Evolutionary conservation across 2,888 invertebrate species (phyloP), one percentile per base, ranked within the genome.

Genomic region (Caenorhabditis uteleia): DNA sequence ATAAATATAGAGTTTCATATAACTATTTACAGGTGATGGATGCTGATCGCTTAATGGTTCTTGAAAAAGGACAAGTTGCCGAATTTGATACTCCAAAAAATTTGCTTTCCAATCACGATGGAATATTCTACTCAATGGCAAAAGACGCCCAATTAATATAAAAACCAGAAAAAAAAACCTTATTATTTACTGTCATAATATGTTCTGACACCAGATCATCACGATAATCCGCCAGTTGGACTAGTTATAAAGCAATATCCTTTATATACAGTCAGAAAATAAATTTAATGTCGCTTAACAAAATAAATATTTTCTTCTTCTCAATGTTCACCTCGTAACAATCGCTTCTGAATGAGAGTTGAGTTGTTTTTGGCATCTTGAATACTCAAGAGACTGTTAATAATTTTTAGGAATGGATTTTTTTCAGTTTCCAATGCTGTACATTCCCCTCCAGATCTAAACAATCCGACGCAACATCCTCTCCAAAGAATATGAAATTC

Each of bases 391-490:
- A 70, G 39, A 40, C 64, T 67, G n/a, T 59, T 64, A 36, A 70
- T 68, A 3, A 67, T 57, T 51, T 67, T 67, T 34, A 78, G 54
- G 55, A 78, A 74, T 5, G 78, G 72, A 42, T 78, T 78, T 12
- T 71, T 48, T 26, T 71, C 69, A 6, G 74, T 68, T 47, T 77
- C 78, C 50, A 76, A 42, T 1, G 77, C 75, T 4, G 74, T 57
- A 36, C 78, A 78, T 47, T 70, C 55, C 3, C 67, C 60, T 0
- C 62, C 74, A 18, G 69, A 64, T 33, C 72, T 72, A 54, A 77
- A 75, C 21, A 78, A 53, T n/a, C 82, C 82, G 7, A 82, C 78
- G 44, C 82, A 82, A 48, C 82, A 82, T n/a, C 82, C 79, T 49
- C 77, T 68, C 75, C 77, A 79, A 2, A 82, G 59, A 34, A 82